Evolutionary conservation across 2,797 vertebrate genomes (phyloP).

Genomic region (Tapirus indicus): DNA sequence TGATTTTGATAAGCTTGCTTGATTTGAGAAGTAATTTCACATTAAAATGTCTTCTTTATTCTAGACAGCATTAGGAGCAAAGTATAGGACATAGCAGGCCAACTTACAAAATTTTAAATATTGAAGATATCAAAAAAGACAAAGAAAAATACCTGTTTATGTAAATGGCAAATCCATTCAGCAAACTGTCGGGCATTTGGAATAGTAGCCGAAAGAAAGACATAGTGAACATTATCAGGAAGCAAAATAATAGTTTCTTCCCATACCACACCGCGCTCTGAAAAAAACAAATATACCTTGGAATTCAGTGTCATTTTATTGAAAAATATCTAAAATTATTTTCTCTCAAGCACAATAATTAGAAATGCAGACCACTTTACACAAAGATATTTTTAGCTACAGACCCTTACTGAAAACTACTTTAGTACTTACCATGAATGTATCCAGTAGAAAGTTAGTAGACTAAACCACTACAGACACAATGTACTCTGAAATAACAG

Average conservation of each 20-base stretch:
- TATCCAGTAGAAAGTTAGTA: neutral
- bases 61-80: neutral
- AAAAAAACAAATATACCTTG: conserved; percentile 51
- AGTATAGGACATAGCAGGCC: neutral
- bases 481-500: neutral
- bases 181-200: conserved; percentile 99
- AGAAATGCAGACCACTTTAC: neutral
- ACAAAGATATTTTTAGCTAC: neutral
- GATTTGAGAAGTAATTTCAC: neutral
- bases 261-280: conserved; percentile 99
- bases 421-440: neutral
- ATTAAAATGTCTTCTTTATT: conserved; percentile 13
- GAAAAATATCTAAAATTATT: neutral
- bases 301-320: neutral
- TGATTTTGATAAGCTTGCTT: neutral
- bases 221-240: conserved; percentile 99
- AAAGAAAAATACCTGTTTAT: conserved; percentile 93
- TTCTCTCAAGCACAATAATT: neutral
- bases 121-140: neutral
- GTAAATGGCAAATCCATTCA: conserved; percentile 99
- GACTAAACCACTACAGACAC: neutral
- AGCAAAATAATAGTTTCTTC: conserved; percentile 99
- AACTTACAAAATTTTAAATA: neutral
- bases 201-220: conserved; percentile 99
- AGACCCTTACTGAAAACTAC: conserved; percentile 14